Base-by-base conservation (phyloP, 64 coral and sea anemone genomes). In the Dendrophyllia cribrosa region DNA sequence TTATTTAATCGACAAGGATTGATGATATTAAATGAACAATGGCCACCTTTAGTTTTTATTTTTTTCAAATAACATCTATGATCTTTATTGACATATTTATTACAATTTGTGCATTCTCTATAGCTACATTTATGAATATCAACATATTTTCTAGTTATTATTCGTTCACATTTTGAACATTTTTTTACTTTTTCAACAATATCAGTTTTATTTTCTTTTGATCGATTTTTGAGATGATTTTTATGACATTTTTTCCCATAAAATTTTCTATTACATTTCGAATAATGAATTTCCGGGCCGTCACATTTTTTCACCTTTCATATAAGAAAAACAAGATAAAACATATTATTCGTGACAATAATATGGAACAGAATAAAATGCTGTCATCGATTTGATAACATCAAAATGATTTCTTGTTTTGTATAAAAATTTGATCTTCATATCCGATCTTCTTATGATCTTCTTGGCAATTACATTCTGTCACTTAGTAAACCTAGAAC, bases 381-480 rank as follows among this genome's bases (percentile, higher is more conserved):
- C 88, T 4, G 75, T 77, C 75, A 89, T 78, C 5, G 25, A 64
- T 70, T 78, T 90, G 17, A 82, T 83, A 46, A 91, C 89, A 83
- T 82, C 78, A 72, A 90, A 82, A 79, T 90, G 77, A 70, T 91
- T 91, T n/a, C 65, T 62, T 5, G 10, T 72, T 67, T 90, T 80
- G 45, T 64, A 52, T 46, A 66, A 67, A 78, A 65, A 79, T 12
- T 77, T 79, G 24, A 43, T 82, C 48, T 77, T 51, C 22, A 19
- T 43, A 75, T n/a, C n/a, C n/a, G n/a, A n/a, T n/a, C n/a, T n/a
- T n/a, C n/a, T n/a, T n/a, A n/a, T n/a, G n/a, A n/a, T n/a, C n/a
- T n/a, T n/a, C n/a, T n/a, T n/a, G n/a, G n/a, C n/a, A n/a, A n/a
- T n/a, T n/a, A n/a, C n/a, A n/a, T n/a, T n/a, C n/a, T n/a, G n/a